Conservation (phyloP, 1,140 invertebrate genomes). For the Drosophila kepulauana region DNA sequence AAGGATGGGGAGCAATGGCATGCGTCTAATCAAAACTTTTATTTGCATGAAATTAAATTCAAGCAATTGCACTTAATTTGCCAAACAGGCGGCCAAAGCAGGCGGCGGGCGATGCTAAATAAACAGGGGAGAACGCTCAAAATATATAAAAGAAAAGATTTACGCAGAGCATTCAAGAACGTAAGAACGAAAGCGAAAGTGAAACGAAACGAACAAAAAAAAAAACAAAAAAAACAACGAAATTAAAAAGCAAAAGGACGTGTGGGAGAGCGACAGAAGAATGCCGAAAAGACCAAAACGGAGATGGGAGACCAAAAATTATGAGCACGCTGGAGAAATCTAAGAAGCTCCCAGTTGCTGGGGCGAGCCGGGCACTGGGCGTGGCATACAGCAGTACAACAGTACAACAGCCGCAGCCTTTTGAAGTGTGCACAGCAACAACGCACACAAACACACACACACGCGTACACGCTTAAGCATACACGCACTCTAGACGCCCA, state of each 20-base stretch:
- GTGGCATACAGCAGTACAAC: slow-evolving; percentile 36
- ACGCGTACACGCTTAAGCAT: slow-evolving; percentile 25
- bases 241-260: slow-evolving; percentile 77
- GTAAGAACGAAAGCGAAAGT: not conserved
- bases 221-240: slow-evolving; percentile 35
- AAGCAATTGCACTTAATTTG: slow-evolving; percentile 84
- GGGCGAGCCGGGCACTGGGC: slow-evolving; percentile 44
- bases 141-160: slow-evolving; percentile 61
- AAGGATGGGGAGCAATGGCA: slow-evolving; percentile 9
- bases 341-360: slow-evolving; percentile 53
- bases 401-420: slow-evolving; percentile 44
- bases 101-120: slow-evolving; percentile 66
- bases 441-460: slow-evolving; percentile 21
- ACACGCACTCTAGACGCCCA: slow-evolving; percentile 71
- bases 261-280: slow-evolving; percentile 43
- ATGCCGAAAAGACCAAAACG: not conserved
- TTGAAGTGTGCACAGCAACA: slow-evolving; percentile 68
- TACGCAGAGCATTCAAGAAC: slow-evolving; percentile 30
- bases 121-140: slow-evolving; percentile 63
- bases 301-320: slow-evolving; percentile 50
- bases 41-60: slow-evolving; percentile 84
- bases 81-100: slow-evolving; percentile 62
- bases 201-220: too few species aligned
- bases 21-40: slow-evolving; percentile 82
- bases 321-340: slow-evolving; percentile 71